Conservation (phyloP, 2,888 invertebrate genomes). For the Pemphredon lugubris region DNA sequence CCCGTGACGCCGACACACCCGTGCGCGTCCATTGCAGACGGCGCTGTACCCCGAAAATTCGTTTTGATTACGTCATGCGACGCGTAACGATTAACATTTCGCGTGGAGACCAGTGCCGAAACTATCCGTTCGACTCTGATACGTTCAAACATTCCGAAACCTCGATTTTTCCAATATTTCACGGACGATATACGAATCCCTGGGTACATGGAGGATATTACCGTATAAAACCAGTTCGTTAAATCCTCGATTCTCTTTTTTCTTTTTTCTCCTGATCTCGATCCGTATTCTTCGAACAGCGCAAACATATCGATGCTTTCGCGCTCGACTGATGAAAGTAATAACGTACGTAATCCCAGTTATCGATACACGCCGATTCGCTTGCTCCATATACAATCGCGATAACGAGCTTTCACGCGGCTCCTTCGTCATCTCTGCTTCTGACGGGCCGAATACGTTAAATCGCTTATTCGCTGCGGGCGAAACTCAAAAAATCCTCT, state of each 20-base stretch:
- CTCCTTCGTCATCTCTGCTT: background rate
- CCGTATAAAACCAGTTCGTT: too few relatives aligned
- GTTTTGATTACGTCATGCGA: background rate
- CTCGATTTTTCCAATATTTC: too few relatives aligned
- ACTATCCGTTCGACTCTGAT: too few relatives aligned
- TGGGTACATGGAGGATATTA: too few relatives aligned
- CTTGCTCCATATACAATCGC: conserved; percentile 1
- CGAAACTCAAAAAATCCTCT: too few relatives aligned
- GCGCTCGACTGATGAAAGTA: background rate
- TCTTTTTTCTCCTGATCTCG: too few relatives aligned
- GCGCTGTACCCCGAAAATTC: background rate
- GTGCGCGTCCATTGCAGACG: background rate
- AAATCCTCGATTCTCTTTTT: too few relatives aligned
- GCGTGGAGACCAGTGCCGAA: background rate
- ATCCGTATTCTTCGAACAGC: too few relatives aligned
- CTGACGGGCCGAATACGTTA: background rate
- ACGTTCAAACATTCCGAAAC: too few relatives aligned
- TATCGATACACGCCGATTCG: conserved; percentile 15
- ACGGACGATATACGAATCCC: too few relatives aligned
- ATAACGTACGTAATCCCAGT: background rate
- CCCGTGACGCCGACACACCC: background rate
- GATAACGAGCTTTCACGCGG: conserved; percentile 6
- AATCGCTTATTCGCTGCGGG: too few relatives aligned
- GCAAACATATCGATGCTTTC: too few relatives aligned
- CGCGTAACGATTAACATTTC: background rate